Evolutionary conservation across 2,797 vertebrate genomes (phyloP), one percentile per base, ranked within the genome.

Genomic region (Helicolenus hilgendorfi): DNA sequence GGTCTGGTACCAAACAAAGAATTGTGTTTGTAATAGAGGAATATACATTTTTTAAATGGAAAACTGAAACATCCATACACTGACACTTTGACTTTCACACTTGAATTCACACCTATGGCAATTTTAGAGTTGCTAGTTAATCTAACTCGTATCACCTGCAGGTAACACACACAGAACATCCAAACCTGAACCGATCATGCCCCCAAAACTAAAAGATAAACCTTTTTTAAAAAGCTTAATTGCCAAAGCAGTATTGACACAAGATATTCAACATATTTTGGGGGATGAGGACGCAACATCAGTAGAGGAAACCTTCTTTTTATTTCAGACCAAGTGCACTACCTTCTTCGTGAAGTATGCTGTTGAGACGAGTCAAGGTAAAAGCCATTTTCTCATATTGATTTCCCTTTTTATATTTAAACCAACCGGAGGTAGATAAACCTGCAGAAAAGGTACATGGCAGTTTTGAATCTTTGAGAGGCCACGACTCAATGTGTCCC

Each of bases 361-460:
- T 53, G 71, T 15, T 26, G 35, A 69, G 3, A 20, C 67, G 31
- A 71, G 13, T 77, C 31, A 41, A 68, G 35, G 58, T 55, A 69
- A 68, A 80, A 71, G 65, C 26, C 11, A 71, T 65, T 76, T 71
- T 33, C 72, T 72, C 11, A 22, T 31, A 76, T 62, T 77, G 68
- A 68, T 72, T 81, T 72, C 45, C 20, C 3, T 41, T 69, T 74
- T 55, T 27, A 3, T 55, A 26, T 49, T 41, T 1, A 31, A 71
- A 26, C 62, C 13, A 45, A 31, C 15, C 35, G 24, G 13, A 15
- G 27, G 49, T 4, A 62, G 62, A 49, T 38, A 69, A 83, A 77
- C 33, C 63, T 24, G 70, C 41, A 82, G 38, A 27, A 60, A 62
- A 9, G 36, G 4, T 53, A n/a, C 3, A 1, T 4, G 4, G 18